phyloP scores from a whole-genome alignment of 1,140 invertebrate genomes.

The Propsilocerus akamusi region DNA sequence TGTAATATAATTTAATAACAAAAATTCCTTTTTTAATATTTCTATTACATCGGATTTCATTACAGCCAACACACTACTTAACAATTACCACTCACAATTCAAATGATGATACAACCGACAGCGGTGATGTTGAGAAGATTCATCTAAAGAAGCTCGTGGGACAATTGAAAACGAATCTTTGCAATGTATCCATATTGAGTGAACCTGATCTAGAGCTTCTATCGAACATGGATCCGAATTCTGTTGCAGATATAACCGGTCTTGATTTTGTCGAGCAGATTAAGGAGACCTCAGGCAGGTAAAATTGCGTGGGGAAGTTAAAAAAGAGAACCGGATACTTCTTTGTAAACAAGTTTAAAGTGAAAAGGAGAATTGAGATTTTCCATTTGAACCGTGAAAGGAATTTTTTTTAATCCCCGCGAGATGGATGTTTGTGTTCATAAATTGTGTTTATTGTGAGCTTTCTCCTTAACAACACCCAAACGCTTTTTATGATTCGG shows the following conservation, averaged over 20 bases:
- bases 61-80: constrained; percentile 24
- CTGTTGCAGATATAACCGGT: constrained; percentile 57
- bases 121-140: constrained; percentile 25
- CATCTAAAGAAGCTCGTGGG: constrained; percentile 44
- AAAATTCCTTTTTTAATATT: too few relatives aligned
- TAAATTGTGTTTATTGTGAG: too few relatives aligned
- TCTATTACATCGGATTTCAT: too few relatives aligned
- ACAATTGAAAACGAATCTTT: constrained; percentile 54
- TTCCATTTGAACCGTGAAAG: too few relatives aligned
- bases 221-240: constrained; percentile 72
- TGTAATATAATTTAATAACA: too few relatives aligned
- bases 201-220: constrained; percentile 59
- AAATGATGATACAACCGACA: constrained; percentile 39
- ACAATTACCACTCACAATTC: constrained; percentile 31
- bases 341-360: too few relatives aligned
- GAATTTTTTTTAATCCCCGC: too few relatives aligned
- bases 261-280: constrained; percentile 63
- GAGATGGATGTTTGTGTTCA: too few relatives aligned
- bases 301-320: background rate
- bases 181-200: constrained; percentile 60
- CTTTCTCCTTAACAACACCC: too few relatives aligned
- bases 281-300: constrained; percentile 65
- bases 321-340: too few relatives aligned
- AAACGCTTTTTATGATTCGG: too few relatives aligned
- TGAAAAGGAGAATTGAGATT: too few relatives aligned